Base-by-base conservation (phyloP, 2,113 vertebrate species). In the Eptesicus fuscus region DNA sequence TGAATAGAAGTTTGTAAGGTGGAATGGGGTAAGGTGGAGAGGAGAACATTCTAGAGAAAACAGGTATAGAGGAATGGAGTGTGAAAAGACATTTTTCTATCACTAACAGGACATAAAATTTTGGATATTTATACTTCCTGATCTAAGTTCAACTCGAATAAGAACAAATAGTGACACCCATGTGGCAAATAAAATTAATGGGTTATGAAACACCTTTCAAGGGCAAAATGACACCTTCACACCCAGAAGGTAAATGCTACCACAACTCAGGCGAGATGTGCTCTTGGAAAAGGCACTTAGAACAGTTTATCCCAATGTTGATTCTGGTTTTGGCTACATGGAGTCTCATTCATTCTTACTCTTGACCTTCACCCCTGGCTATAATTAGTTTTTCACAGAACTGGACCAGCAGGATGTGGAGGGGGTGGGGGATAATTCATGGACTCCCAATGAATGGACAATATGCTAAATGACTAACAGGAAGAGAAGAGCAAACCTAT, bases 201-300 rank as follows among this genome's bases (percentile, higher is more conserved):
- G 25, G 35, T 47, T 96, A 44, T 35, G 20, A 93, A 93, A 92
- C 23, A n/a, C 13, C n/a, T 71, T 78, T 76, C 23, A 25, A 84
- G 47, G 56, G 74, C 23, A 83, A 85, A 95, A 71, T 67, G 77
- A 95, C 25, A 84, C 51, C 16, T 35, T 91, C 95, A 94, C 79
- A 65, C 83, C 90, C 87, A 23, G 80, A 93, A 97, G 59, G 93
- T 88, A 96, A 96, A 92, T 88, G 51, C 71, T 88, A 42, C 82
- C 42, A 30, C 23, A 78, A 56, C 83, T 76, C 35, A 25, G 7
- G 42, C 61, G 83, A 94, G 13, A 74, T n/a, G 16, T 42, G n/a
- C 89, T 91, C 85, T 94, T 89, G 63, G 63, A 83, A 91, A 79
- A 51, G 23, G 42, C 32, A 20, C n/a, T 82, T 76, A 83, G 83